phyloP scores from a whole-genome alignment of 2,113 vertebrate species.

The Seriola dumerili region DNA sequence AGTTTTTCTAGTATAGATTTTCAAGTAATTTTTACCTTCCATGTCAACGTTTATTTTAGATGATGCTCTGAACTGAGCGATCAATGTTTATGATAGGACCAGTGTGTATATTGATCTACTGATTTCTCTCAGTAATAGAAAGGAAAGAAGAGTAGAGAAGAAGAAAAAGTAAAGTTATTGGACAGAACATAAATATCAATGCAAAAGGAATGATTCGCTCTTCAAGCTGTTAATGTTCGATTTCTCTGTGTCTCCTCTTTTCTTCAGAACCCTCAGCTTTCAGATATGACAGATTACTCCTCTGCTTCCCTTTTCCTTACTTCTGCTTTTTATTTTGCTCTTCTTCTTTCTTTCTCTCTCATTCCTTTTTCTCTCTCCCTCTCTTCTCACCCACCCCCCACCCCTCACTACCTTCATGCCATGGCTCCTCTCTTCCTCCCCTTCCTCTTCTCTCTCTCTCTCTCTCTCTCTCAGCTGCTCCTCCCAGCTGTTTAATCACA shows the following conservation, averaged over 20 bases:
- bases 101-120: not conserved
- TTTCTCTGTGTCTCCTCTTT: not conserved
- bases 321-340: slow-evolving; percentile 25
- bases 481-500: slow-evolving; percentile 87
- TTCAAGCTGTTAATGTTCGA: not conserved
- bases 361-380: not conserved
- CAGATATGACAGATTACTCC: slow-evolving; percentile 50
- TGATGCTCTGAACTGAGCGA: not conserved
- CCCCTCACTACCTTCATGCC: slow-evolving; percentile 1
- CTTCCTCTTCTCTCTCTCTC: slow-evolving; percentile 38
- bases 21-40: too few species aligned
- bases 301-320: slow-evolving; percentile 44
- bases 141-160: too few species aligned
- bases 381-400: not conserved
- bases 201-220: too few species aligned
- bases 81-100: not conserved
- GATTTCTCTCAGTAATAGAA: not conserved
- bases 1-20: too few species aligned
- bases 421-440: slow-evolving; percentile 19
- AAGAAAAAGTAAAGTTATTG: not conserved
- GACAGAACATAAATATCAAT: not conserved
- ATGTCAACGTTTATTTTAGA: too few species aligned
- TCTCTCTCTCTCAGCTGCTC: slow-evolving; percentile 78
- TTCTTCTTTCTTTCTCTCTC: slow-evolving; percentile 28
- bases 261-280: not conserved